Conservation (phyloP, 2,113 vertebrate species). For the Rynchops niger region DNA sequence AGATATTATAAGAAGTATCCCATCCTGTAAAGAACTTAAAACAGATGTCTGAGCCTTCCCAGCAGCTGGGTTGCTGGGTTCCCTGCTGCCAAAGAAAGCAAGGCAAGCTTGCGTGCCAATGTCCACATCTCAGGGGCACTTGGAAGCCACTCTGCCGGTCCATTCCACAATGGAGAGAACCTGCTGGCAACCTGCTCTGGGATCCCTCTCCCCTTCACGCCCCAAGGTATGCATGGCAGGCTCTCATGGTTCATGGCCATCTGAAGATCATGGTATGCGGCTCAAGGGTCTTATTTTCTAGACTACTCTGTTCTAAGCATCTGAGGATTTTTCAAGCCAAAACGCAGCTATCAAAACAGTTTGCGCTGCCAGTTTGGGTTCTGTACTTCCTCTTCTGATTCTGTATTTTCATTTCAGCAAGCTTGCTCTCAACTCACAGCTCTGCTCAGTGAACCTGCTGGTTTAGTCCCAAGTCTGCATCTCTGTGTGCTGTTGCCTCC, state of each 20-base stretch:
- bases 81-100: conserved; percentile 26
- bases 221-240: not conserved
- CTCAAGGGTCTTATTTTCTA: not conserved
- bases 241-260: not conserved
- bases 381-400: not conserved
- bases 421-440: not conserved
- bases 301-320: not conserved
- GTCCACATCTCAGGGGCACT: not conserved
- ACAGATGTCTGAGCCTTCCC: conserved; percentile 4
- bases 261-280: not conserved
- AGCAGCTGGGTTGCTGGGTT: not conserved
- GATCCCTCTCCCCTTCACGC: not conserved
- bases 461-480: not conserved
- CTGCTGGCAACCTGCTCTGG: not conserved
- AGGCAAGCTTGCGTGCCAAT: not conserved
- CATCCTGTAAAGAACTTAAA: not conserved
- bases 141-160: not conserved
- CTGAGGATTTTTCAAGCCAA: not conserved
- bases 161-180: not conserved
- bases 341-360: conserved; percentile 6
- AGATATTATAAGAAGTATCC: not conserved
- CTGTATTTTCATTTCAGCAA: not conserved
- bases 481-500: not conserved
- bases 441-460: not conserved
- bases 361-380: not conserved